These are phyloP conservation scores for Gambusia affinis DNA, from an alignment of 2,113 vertebrate genomes.

Conservation along the genomic window DNA sequence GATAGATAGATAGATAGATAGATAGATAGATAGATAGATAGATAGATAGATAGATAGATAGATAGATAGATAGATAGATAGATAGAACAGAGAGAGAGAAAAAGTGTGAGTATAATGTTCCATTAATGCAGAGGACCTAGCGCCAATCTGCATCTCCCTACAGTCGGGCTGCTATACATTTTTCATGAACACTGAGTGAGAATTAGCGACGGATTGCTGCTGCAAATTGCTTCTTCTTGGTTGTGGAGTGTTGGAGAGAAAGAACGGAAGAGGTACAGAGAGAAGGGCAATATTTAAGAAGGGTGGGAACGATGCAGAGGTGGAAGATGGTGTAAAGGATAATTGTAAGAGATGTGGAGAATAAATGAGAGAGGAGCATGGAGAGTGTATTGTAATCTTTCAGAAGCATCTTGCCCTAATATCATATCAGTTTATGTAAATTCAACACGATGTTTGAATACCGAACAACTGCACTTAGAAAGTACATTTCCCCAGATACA, in stretches of 20 bases:
- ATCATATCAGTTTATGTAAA: neutral
- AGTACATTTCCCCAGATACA: neutral
- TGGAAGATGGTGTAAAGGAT: slow-evolving; percentile 11
- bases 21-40: slow-evolving; percentile 15
- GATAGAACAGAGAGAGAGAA: slow-evolving; percentile 8
- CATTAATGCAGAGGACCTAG: slow-evolving; percentile 76
- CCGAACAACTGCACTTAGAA: neutral
- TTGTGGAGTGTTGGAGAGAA: slow-evolving; percentile 34
- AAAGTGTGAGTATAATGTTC: slow-evolving; percentile 64
- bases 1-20: neutral
- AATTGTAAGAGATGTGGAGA: slow-evolving; percentile 17
- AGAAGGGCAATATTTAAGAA: slow-evolving; percentile 20
- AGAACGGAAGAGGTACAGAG: slow-evolving; percentile 13
- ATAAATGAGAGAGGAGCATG: neutral
- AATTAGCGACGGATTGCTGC: slow-evolving; percentile 78
- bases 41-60: slow-evolving; percentile 7
- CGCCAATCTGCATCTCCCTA: slow-evolving; percentile 78
- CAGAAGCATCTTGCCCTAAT: neutral
- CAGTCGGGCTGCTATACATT: slow-evolving; percentile 80
- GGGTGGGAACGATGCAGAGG: slow-evolving; percentile 1
- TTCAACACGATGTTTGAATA: neutral
- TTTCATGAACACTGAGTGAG: slow-evolving; percentile 82
- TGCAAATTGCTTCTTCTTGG: slow-evolving; percentile 76
- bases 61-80: neutral
- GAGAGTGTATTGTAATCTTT: neutral